Evolutionary conservation across 1,140 invertebrate species (phyloP).

Genomic region (Drosophila navojoa): DNA sequence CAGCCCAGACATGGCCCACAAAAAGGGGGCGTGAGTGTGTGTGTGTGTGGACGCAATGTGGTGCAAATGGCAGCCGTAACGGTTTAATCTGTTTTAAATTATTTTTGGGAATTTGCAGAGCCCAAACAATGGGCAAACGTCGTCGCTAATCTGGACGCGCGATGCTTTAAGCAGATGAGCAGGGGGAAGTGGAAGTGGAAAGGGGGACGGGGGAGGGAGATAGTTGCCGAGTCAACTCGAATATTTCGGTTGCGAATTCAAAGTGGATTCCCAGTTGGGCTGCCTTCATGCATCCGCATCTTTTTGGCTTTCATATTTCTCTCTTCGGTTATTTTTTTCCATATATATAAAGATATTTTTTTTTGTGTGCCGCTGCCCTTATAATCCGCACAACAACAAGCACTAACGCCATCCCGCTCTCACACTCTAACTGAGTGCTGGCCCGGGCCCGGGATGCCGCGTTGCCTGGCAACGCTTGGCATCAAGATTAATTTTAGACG

Average conservation of each 20-base stretch:
- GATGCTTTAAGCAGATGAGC: not conserved
- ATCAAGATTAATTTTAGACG: conserved; percentile 83
- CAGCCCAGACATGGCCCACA: not conserved
- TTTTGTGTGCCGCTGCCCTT: conserved; percentile 52
- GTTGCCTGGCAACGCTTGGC: conserved; percentile 67
- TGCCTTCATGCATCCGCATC: conserved; percentile 43
- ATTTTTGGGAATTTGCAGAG: conserved; percentile 54
- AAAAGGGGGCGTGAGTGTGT: conserved; percentile 34
- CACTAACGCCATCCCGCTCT: conserved; percentile 24
- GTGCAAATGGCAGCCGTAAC: conserved; percentile 79
- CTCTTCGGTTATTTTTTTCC: not conserved
- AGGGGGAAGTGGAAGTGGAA: not conserved
- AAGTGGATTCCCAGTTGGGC: conserved; percentile 46
- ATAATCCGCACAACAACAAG: conserved; percentile 60
- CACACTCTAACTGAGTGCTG: conserved; percentile 40
- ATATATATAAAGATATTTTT: too few relatives aligned
- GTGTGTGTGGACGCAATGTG: conserved; percentile 51
- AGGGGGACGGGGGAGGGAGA: not conserved
- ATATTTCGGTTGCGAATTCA: conserved; percentile 35
- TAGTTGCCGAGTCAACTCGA: not conserved
- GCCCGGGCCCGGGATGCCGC: conserved; percentile 15
- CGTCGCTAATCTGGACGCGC: conserved; percentile 47
- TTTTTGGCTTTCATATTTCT: conserved; percentile 53
- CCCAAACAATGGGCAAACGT: conserved; percentile 29
- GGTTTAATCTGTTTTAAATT: conserved; percentile 82